These are phyloP conservation scores for Grantiella picta DNA, from an alignment of 2,113 vertebrate genomes.

Conservation along the genomic window DNA sequence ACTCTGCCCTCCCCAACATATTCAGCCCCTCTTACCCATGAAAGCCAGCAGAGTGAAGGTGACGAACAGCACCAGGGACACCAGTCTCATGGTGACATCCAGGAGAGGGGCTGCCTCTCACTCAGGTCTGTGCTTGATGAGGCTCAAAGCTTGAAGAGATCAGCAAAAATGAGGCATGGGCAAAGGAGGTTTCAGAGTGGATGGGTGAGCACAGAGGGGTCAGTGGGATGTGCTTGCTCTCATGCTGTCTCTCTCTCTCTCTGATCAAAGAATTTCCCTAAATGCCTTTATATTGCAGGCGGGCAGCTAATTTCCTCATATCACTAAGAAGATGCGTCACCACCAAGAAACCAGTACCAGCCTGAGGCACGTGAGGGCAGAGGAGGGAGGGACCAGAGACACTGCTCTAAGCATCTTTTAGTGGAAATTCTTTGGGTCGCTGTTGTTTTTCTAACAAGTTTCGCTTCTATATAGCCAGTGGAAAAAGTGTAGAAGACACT, in stretches of 20 bases:
- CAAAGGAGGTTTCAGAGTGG: not conserved
- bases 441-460: conserved; percentile 70
- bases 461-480: conserved; percentile 64
- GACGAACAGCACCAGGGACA: not conserved
- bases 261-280: not conserved
- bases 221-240: not conserved
- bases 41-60: not conserved
- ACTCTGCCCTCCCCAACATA: not conserved
- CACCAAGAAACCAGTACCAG: not conserved
- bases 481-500: conserved; percentile 76
- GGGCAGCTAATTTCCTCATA: conserved; percentile 43
- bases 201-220: not conserved
- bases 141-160: not conserved
- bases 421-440: conserved; percentile 63
- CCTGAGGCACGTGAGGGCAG: conserved; percentile 33
- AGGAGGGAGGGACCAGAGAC: conserved; percentile 21
- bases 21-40: conserved; percentile 44
- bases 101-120: not conserved
- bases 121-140: not conserved
- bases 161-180: not conserved
- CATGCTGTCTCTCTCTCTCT: not conserved
- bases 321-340: conserved; percentile 34
- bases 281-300: conserved; percentile 45
- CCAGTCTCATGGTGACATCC: not conserved
- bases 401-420: conserved; percentile 55